These are phyloP conservation scores for Eretmochelys imbricata DNA, from an alignment of 2,113 vertebrate species.

Conservation along the genomic window DNA sequence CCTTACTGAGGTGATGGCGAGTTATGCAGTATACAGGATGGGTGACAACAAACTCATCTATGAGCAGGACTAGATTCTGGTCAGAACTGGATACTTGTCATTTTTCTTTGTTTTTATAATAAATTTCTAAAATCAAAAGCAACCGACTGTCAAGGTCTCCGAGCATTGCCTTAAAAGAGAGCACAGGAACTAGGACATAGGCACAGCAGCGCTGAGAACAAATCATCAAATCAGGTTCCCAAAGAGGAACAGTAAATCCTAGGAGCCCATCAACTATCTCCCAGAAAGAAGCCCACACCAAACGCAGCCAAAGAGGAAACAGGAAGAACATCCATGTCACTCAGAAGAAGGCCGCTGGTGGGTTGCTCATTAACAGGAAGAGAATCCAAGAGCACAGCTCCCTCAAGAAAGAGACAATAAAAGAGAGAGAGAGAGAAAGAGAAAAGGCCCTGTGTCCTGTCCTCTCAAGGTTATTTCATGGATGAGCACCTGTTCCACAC, in stretches of 20 bases:
- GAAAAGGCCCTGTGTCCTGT: not conserved
- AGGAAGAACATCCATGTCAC: not conserved
- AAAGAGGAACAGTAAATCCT: not conserved
- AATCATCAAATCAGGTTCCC: not conserved
- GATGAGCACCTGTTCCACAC: not conserved
- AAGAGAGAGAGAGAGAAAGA: too few species aligned
- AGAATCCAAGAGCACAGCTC: not conserved
- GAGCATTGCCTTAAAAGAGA: not conserved
- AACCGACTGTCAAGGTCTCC: not conserved
- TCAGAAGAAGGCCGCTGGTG: not conserved
- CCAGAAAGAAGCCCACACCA: not conserved
- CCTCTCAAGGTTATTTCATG: not conserved
- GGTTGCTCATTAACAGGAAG: not conserved
- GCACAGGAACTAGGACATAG: not conserved
- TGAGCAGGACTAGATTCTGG: not conserved
- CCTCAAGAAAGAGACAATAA: not conserved
- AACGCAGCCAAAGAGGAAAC: not conserved
- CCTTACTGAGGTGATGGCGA: not conserved
- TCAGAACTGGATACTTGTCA: constrained; percentile 9
- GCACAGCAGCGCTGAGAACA: not conserved
- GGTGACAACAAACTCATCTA: not conserved
- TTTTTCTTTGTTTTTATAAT: not conserved
- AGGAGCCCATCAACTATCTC: not conserved
- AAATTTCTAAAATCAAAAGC: not conserved
- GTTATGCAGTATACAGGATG: not conserved